phyloP scores from a whole-genome alignment of 2,888 invertebrate species.

The Cactoblastis cactorum region DNA sequence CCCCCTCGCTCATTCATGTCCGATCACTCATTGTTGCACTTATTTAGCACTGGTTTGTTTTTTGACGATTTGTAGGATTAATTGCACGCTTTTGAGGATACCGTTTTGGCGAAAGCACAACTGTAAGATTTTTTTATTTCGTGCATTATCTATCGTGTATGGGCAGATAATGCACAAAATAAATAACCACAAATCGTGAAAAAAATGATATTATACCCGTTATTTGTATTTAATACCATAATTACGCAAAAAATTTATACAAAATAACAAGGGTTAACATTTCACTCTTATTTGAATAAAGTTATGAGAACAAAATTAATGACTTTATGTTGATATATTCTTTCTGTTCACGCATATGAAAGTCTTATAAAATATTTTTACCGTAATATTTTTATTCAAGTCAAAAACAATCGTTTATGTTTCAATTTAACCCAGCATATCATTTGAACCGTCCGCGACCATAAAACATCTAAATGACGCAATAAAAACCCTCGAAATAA shows the following conservation, averaged over 20 bases:
- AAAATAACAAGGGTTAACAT: too few relatives aligned
- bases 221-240: too few relatives aligned
- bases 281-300: too few relatives aligned
- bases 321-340: background rate
- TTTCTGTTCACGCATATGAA: background rate
- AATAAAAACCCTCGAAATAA: constrained; percentile 27
- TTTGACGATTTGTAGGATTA: background rate
- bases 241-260: too few relatives aligned
- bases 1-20: constrained; percentile 54
- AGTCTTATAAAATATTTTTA: background rate
- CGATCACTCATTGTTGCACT: constrained; percentile 39
- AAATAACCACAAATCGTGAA: too few relatives aligned
- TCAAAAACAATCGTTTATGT: constrained; percentile 9
- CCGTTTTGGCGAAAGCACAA: background rate
- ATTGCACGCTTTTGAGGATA: constrained; percentile 3
- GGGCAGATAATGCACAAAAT: too few relatives aligned
- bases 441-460: constrained; percentile 10
- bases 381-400: background rate
- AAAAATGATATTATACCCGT: too few relatives aligned
- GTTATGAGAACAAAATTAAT: too few relatives aligned
- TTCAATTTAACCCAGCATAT: constrained; percentile 8
- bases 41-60: constrained; percentile 1
- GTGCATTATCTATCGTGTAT: too few relatives aligned
- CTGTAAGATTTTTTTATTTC: too few relatives aligned
- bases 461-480: constrained; percentile 16